Base-by-base conservation (phyloP, 2,888 invertebrate species). In the Leucophora obtusa region DNA sequence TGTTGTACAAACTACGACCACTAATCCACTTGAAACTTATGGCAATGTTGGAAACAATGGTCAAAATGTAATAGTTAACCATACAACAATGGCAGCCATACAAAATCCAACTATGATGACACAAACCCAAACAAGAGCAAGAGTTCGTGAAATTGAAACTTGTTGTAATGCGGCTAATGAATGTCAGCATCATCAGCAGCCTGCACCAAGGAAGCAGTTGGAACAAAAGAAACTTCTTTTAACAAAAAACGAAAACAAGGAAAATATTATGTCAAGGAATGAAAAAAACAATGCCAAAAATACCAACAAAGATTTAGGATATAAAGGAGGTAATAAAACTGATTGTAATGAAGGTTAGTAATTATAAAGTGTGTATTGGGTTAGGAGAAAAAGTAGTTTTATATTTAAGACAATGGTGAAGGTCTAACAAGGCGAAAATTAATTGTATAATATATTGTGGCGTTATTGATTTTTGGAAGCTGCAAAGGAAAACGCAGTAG, bases 1-100 rank as follows among this genome's bases (percentile, higher is more conserved):
- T 88, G 94, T 96, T 58, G 92, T 96, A 35, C 93, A 94, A 85
- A 75, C 79, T 62, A 53, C 65, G n/a, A 18, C 66, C 21, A 18
- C 88, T 91, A 91, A 9, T 92, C 91, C 89, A 91, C 91, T 83
- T 17, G 65, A 90, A 90, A 66, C 60, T 66, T 66, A 69, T 43
- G 63, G 65, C 35, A 91, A 91, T 87, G 90, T 91, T 87, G 91
- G 90, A 9, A 92, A 91, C 65, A 74, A 74, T 74, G 71, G 68
- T n/a, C 69, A 62, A 18, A 89, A 91, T 91, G 83, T 65, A 87
- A 69, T 60, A 66, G 24, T 38, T 18, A 70, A 91, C 91, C 56
- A 90, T 91, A 80, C 84, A 86, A 33, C 82, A 83, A 1, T 78
- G 86, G 54, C 28, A 7, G 28, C 84, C 84, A n/a, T 59, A 24